Percentiles rank a stretch among this genome's conserved stretches.
Evolutionary conservation across 2,888 invertebrate genomes (phyloP).

Genomic region (Junonia oenone): DNA sequence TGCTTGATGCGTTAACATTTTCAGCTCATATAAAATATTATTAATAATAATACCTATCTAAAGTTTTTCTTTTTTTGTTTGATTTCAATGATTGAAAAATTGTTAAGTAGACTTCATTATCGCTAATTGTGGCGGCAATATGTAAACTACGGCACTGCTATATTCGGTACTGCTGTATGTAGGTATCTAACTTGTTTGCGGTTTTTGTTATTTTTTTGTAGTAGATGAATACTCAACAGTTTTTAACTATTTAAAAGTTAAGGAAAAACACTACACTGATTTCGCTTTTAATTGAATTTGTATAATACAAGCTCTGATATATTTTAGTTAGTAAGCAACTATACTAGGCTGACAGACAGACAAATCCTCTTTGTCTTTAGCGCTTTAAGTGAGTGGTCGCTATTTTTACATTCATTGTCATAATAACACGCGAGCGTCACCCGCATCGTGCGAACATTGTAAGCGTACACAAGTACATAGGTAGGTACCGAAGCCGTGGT

Average conservation of each 20-base stretch:
- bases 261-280: not conserved
- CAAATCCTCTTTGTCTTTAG: conserved; percentile 3
- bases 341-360: not conserved
- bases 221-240: not conserved
- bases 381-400: conserved; percentile 29
- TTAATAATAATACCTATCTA: too few relatives aligned
- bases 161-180: too few relatives aligned
- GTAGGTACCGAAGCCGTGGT: conserved; percentile 54
- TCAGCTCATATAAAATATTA: too few relatives aligned
- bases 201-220: not conserved
- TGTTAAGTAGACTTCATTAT: too few relatives aligned
- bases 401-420: conserved; percentile 66
- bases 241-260: not conserved
- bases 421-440: conserved; percentile 58
- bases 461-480: conserved; percentile 33
- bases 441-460: conserved; percentile 44
- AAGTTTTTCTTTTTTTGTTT: too few relatives aligned
- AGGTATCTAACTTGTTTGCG: not conserved
- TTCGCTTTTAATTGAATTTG: not conserved
- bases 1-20: not conserved
- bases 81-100: too few relatives aligned
- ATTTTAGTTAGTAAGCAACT: not conserved
- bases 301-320: not conserved
- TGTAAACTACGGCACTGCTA: too few relatives aligned
- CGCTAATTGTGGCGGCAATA: too few relatives aligned